Conservation (phyloP, 2,113 vertebrate species). For the Aythya baeri region DNA sequence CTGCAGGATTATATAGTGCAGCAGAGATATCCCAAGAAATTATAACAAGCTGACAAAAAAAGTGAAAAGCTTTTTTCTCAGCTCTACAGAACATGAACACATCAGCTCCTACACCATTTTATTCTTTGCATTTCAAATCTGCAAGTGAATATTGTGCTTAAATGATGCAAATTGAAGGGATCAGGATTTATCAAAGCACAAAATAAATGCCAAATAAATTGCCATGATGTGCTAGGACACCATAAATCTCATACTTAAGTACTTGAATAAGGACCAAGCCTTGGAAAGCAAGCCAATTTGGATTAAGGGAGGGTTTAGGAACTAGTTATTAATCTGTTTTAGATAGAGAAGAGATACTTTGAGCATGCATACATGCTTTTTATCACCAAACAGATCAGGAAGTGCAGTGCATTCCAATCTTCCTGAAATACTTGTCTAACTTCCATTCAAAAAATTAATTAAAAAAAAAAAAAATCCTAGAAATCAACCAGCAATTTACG, state of each 20-base stretch:
- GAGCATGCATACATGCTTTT: not conserved
- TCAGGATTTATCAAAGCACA: not conserved
- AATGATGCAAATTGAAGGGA: not conserved
- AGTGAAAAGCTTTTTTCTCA: conserved; percentile 50
- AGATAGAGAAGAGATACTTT: not conserved
- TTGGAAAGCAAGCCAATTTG: not conserved
- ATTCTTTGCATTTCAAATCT: conserved; percentile 29
- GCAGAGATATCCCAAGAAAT: conserved; percentile 56
- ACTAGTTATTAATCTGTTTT: not conserved
- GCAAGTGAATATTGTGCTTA: conserved; percentile 17
- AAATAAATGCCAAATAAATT: not conserved
- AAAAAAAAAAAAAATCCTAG: not conserved
- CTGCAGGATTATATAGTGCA: conserved; percentile 54
- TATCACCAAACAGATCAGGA: not conserved
- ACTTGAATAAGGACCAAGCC: not conserved
- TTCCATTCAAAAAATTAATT: not conserved
- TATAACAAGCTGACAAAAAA: conserved; percentile 60
- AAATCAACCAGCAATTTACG: not conserved
- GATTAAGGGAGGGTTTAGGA: not conserved
- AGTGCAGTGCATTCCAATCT: not conserved
- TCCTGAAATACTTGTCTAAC: not conserved
- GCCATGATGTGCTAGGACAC: not conserved
- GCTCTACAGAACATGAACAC: conserved; percentile 33
- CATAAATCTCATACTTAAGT: not conserved
- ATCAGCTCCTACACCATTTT: conserved; percentile 59